Evolutionary conservation across 2,113 vertebrate genomes (phyloP).

Genomic region (Semnornis frantzii): DNA sequence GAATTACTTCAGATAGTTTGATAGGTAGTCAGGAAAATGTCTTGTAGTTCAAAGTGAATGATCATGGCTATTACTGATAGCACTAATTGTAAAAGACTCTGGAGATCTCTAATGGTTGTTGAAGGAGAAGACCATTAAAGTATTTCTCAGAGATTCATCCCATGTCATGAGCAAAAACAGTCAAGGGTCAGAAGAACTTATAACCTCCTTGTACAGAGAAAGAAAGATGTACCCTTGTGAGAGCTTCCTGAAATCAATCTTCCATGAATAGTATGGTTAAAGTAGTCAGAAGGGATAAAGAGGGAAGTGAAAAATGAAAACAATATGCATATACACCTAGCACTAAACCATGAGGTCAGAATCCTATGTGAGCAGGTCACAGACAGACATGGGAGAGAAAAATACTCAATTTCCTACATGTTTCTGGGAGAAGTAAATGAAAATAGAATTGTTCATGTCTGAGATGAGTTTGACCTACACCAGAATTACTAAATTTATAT

Average conservation of each 20-base stretch:
- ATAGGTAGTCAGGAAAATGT: neutral
- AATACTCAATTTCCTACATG: neutral
- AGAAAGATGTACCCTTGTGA: neutral
- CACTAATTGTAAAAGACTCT: neutral
- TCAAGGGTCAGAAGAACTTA: conserved; percentile 23
- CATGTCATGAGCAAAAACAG: neutral
- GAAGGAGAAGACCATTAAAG: conserved; percentile 33
- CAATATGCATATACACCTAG: neutral
- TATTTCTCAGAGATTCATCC: conserved; percentile 12
- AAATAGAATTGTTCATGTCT: neutral
- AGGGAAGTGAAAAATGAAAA: neutral
- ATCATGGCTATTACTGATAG: neutral
- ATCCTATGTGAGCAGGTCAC: neutral
- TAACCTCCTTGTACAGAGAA: neutral
- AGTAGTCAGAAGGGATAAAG: neutral
- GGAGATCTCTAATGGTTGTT: neutral
- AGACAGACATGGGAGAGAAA: neutral
- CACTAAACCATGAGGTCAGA: neutral
- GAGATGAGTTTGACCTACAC: neutral
- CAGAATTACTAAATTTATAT: neutral
- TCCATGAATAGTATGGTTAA: neutral
- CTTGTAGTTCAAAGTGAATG: neutral
- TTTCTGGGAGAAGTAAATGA: neutral
- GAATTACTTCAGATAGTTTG: neutral
- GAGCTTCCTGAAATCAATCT: conserved; percentile 49